phyloP scores from a whole-genome alignment of 2,888 invertebrate species.

The Ophion slaviceki region DNA sequence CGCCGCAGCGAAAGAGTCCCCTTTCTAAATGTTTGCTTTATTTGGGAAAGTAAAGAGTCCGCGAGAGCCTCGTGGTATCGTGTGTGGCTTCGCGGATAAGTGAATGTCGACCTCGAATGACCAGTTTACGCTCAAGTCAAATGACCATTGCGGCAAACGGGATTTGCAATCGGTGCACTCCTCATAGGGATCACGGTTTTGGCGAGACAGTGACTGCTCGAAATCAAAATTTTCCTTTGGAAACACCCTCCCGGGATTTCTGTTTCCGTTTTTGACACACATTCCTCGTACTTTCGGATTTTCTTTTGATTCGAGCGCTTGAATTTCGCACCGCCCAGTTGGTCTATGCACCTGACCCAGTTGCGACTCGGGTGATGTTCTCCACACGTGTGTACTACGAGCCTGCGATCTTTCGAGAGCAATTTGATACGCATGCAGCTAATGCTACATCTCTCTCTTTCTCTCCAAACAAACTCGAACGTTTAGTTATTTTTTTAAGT shows the following conservation, averaged over 20 bases:
- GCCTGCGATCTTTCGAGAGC: constrained; percentile 46
- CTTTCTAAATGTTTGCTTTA: constrained; percentile 81
- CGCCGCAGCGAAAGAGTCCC: constrained; percentile 68
- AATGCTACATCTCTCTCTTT: constrained; percentile 1
- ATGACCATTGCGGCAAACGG: not conserved
- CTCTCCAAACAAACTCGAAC: not conserved
- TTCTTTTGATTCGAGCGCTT: not conserved
- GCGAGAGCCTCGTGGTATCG: constrained; percentile 48
- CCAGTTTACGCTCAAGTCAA: constrained; percentile 34
- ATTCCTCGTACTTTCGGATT: not conserved
- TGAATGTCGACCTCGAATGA: constrained; percentile 59
- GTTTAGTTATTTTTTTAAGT: too few species aligned
- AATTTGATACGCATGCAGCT: constrained; percentile 62
- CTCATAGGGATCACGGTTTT: not conserved
- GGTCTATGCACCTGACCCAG: constrained; percentile 74
- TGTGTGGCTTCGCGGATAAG: constrained; percentile 41
- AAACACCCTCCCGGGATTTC: not conserved
- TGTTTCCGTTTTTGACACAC: not conserved
- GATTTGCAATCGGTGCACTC: too few species aligned
- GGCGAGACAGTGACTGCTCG: not conserved
- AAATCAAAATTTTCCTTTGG: too few species aligned
- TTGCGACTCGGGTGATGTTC: constrained; percentile 67
- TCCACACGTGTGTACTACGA: constrained; percentile 25
- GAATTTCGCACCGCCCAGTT: constrained; percentile 1
- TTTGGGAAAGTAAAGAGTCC: constrained; percentile 78